Percentiles rank a stretch among this genome's conserved stretches.
These are phyloP conservation scores for Babyrousa celebensis DNA, from an alignment of 2,797 vertebrate genomes.

Conservation along the genomic window DNA sequence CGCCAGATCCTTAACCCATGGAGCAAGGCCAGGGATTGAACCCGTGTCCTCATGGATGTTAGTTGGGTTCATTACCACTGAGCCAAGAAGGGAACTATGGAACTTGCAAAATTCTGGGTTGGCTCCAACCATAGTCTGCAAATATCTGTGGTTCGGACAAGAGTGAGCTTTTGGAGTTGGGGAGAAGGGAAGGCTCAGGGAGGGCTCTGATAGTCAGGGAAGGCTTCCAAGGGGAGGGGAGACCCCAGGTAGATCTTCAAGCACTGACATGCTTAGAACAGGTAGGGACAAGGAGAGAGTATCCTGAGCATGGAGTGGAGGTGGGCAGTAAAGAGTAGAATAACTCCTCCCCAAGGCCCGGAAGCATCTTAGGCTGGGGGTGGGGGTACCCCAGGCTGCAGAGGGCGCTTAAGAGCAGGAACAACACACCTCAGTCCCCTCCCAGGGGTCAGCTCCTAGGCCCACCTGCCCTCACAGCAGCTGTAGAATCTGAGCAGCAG, in stretches of 20 bases:
- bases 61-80: no score
- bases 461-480: slow-evolving; percentile 65
- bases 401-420: slow-evolving; percentile 36
- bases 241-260: slow-evolving; percentile 22
- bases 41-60: no score
- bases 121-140: slow-evolving; percentile 45
- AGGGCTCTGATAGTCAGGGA: neutral
- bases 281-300: slow-evolving; percentile 35
- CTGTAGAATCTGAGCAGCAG: slow-evolving; percentile 64
- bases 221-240: slow-evolving; percentile 60
- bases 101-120: slow-evolving; percentile 58
- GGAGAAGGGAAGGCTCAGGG: neutral
- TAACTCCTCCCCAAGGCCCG: slow-evolving; percentile 45
- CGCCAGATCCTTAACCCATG: no score
- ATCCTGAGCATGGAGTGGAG: slow-evolving; percentile 34
- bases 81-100: neutral
- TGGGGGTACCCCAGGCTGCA: neutral
- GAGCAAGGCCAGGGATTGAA: no score
- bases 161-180: slow-evolving; percentile 4
- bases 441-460: neutral
- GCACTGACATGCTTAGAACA: slow-evolving; percentile 17
- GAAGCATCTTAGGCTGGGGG: neutral
- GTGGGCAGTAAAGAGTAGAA: slow-evolving; percentile 68
- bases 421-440: slow-evolving; percentile 15
- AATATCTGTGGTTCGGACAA: slow-evolving; percentile 37